A percentile compares a stretch with the other conserved stretches of the same genome.
These are phyloP conservation scores for Ophion ventricosus DNA, from an alignment of 2,888 invertebrate genomes.

Conservation along the genomic window DNA sequence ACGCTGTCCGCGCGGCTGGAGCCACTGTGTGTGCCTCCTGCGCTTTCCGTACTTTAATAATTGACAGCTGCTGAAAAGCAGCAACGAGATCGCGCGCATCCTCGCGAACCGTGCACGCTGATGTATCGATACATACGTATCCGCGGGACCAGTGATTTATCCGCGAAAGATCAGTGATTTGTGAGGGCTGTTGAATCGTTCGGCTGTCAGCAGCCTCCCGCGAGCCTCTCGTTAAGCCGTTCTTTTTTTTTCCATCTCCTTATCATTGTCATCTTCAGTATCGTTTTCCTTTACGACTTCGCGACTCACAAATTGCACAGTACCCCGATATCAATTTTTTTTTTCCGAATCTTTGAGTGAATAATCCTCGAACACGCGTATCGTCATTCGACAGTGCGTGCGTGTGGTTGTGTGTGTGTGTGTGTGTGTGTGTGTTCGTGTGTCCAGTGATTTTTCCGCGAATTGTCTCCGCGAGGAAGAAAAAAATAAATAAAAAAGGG, in stretches of 20 bases:
- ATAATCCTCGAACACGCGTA: not conserved
- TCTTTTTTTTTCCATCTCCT: constrained; percentile 14
- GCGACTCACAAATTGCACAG: not conserved
- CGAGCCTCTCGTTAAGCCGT: constrained; percentile 30
- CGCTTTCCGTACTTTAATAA: constrained; percentile 77
- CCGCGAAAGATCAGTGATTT: constrained; percentile 55
- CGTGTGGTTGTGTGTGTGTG: not conserved
- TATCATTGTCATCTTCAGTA: constrained; percentile 8
- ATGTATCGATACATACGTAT: constrained; percentile 61
- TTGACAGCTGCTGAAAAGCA: constrained; percentile 81
- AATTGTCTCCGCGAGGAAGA: not conserved
- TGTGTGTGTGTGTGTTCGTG: too few relatives aligned
- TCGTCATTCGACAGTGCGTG: not conserved
- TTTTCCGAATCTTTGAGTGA: too few relatives aligned
- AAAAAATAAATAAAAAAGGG: not conserved
- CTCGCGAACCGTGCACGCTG: constrained; percentile 5
- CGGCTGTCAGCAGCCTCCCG: constrained; percentile 48
- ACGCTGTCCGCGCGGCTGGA: constrained; percentile 38
- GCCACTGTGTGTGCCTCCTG: constrained; percentile 66
- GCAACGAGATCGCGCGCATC: constrained; percentile 58
- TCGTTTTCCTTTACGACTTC: not conserved
- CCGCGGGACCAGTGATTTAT: constrained; percentile 55
- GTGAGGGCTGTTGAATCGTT: constrained; percentile 50
- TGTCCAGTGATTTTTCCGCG: constrained; percentile 21
- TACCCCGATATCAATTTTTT: too few relatives aligned